Evolutionary conservation across 1,140 invertebrate genomes (phyloP).

Genomic region (Muscidifurax raptorellus): DNA sequence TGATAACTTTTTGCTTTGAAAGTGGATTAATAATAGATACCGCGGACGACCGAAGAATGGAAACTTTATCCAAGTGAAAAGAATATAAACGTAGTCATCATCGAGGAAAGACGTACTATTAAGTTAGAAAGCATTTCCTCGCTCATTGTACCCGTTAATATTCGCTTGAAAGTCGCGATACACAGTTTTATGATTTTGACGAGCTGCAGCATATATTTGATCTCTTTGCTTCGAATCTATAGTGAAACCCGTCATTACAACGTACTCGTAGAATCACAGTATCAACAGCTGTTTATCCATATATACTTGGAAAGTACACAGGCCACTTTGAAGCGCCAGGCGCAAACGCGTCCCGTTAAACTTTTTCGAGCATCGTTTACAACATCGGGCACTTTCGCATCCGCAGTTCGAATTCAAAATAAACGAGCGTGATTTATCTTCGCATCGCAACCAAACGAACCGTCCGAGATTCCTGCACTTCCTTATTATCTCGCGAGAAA

Average conservation of each 20-base stretch:
- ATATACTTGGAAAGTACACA: too few relatives aligned
- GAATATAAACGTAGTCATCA: neutral
- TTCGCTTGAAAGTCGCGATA: neutral
- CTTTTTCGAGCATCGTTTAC: too few relatives aligned
- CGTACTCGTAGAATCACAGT: too few relatives aligned
- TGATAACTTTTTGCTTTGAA: slow-evolving; percentile 4
- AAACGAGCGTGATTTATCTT: neutral
- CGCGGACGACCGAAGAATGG: neutral
- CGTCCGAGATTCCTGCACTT: neutral
- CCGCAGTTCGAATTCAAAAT: neutral
- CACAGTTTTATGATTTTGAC: neutral
- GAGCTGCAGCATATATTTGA: too few relatives aligned
- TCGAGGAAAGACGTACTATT: neutral
- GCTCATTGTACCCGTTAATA: neutral
- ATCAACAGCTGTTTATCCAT: too few relatives aligned
- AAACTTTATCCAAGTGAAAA: neutral
- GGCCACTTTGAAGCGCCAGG: too few relatives aligned
- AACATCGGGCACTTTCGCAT: neutral
- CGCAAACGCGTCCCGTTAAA: too few relatives aligned
- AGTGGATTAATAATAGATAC: slow-evolving; percentile 10
- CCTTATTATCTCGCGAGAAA: neutral
- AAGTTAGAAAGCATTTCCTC: slow-evolving; percentile 31
- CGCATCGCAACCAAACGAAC: neutral
- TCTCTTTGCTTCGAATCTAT: too few relatives aligned
- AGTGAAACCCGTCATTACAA: too few relatives aligned